These are phyloP conservation scores for Todiramphus saurophagus DNA, from an alignment of 2,113 vertebrate genomes.

Conservation along the genomic window DNA sequence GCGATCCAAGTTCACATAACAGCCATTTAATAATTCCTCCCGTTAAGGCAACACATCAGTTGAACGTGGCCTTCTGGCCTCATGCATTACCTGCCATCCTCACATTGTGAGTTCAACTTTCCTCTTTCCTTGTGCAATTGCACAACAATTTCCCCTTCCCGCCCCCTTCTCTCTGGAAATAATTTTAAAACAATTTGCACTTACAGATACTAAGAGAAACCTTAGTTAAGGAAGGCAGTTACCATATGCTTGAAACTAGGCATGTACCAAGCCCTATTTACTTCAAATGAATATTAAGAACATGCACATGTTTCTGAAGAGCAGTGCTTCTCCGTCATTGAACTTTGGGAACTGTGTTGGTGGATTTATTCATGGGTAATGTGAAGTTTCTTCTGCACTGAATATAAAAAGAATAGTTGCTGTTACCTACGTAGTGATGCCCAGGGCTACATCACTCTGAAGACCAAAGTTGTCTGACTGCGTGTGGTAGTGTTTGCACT, in stretches of 20 bases:
- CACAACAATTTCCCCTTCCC: too few relatives aligned
- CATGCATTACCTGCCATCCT: not conserved
- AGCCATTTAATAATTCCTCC: not conserved
- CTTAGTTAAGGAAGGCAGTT: not conserved
- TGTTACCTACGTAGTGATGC: not conserved
- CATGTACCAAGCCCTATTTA: not conserved
- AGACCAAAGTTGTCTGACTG: not conserved
- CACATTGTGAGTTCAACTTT: not conserved
- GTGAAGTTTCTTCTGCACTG: not conserved
- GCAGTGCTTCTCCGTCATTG: not conserved
- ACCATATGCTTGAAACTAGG: not conserved
- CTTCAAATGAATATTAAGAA: not conserved
- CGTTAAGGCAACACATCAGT: not conserved
- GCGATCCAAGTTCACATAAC: not conserved
- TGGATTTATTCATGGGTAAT: not conserved
- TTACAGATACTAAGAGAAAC: not conserved
- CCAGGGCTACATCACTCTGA: not conserved
- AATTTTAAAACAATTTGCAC: not conserved
- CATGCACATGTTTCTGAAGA: not conserved
- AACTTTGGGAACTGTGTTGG: not conserved
- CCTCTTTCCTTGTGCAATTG: not conserved
- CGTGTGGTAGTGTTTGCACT: accelerated
- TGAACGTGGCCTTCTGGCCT: not conserved
- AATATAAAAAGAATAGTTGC: not conserved
- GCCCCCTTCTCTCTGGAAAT: not conserved